These are phyloP conservation scores for Ceratosolen fusciceps DNA, from an alignment of 1,140 invertebrate species.

Conservation along the genomic window DNA sequence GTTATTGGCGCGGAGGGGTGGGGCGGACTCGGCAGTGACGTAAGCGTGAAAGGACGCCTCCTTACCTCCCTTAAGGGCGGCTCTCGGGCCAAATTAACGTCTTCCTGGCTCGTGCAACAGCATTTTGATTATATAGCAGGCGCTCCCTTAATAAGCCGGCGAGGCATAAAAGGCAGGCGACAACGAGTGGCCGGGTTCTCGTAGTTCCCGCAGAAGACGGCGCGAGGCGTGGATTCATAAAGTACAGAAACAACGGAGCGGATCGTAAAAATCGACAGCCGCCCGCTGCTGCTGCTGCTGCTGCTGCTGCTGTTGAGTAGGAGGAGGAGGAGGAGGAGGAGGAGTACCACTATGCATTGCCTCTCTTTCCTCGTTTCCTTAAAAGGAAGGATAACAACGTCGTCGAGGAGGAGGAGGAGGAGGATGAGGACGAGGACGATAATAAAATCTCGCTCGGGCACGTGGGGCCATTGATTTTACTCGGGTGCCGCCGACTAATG, in stretches of 20 bases:
- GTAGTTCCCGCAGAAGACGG: not conserved
- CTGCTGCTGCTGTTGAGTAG: not conserved
- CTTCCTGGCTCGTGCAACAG: not conserved
- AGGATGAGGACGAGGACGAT: too few species aligned
- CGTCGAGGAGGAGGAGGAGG: too few species aligned
- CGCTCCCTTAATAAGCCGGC: not conserved
- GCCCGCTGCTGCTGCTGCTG: not conserved
- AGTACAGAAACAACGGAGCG: not conserved
- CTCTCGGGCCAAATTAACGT: not conserved
- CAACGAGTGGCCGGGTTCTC: not conserved
- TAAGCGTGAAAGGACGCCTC: not conserved
- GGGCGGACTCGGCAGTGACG: too few species aligned
- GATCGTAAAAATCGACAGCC: not conserved
- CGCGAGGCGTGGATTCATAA: conserved; percentile 18
- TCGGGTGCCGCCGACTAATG: too few species aligned
- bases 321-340: not conserved
- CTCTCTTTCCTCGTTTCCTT: too few species aligned
- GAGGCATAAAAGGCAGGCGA: not conserved
- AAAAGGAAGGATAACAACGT: too few species aligned
- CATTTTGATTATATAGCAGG: not conserved
- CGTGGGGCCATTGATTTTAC: too few species aligned
- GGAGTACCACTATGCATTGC: too few species aligned
- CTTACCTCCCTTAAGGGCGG: not conserved
- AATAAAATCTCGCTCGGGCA: not conserved
- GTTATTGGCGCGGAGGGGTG: not conserved